Conservation (phyloP, 2,113 vertebrate genomes). For the Dicerorhinus sumatrensis region DNA sequence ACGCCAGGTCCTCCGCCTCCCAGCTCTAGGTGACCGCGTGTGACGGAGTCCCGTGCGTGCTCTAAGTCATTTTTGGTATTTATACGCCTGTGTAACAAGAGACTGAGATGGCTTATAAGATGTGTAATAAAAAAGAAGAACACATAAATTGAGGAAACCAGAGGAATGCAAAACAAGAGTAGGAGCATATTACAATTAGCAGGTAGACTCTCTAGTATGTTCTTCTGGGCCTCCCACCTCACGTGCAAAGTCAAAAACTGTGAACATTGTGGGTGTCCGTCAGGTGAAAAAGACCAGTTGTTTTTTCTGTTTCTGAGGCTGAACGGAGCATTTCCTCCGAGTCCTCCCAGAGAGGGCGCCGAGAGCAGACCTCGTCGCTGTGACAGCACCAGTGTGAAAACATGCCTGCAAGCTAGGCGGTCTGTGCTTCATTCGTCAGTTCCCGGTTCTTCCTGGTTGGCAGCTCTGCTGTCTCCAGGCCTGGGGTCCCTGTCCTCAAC, state of each 20-base stretch:
- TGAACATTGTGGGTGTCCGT: fast-evolving
- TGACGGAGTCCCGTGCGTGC: slow-evolving; percentile 50
- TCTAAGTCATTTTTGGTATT: not conserved
- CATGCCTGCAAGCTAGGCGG: fast-evolving
- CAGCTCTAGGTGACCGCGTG: slow-evolving; percentile 34
- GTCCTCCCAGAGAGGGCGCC: not conserved
- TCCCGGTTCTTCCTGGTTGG: fast-evolving
- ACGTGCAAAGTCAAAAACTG: not conserved
- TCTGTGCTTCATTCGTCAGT: not conserved
- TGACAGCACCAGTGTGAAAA: not conserved
- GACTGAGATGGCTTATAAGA: not conserved
- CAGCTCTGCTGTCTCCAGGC: not conserved
- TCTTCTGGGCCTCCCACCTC: not conserved
- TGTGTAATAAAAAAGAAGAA: not conserved
- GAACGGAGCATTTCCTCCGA: not conserved
- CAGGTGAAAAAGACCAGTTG: not conserved
- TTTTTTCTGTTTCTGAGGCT: not conserved
- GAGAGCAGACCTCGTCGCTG: not conserved
- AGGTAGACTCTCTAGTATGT: not conserved
- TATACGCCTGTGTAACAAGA: not conserved
- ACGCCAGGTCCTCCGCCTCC: slow-evolving; percentile 41
- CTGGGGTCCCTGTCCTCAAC: not conserved
- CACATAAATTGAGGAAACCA: not conserved
- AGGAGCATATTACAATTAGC: not conserved
- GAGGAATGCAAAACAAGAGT: not conserved